A percentile compares a stretch with the other conserved stretches of the same genome.
Conservation (phyloP, 1,140 invertebrate species). For the Drosophila lacertosa region DNA sequence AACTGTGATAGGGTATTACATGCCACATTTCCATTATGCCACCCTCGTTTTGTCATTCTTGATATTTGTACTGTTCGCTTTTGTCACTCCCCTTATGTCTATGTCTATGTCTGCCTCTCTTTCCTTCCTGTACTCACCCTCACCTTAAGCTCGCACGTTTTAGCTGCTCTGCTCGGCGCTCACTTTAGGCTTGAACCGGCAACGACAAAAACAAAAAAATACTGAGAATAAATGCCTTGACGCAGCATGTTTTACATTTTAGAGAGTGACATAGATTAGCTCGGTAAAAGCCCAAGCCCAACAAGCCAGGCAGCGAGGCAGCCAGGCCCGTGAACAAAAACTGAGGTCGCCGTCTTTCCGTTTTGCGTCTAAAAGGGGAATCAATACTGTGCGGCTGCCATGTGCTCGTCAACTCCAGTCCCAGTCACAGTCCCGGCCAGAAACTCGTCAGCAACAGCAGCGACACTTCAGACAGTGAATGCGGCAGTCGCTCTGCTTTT, state of each 20-base stretch:
- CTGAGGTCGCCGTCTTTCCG: neutral
- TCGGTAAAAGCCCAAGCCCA: slow-evolving; percentile 1
- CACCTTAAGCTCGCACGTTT: slow-evolving; percentile 24
- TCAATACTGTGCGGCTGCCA: slow-evolving; percentile 8
- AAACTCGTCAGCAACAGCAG: neutral
- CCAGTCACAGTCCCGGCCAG: neutral
- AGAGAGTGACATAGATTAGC: slow-evolving; percentile 58
- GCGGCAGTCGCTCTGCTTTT: too few relatives aligned
- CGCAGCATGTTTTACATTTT: slow-evolving; percentile 68
- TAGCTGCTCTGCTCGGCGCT: slow-evolving; percentile 5
- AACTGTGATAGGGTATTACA: too few relatives aligned
- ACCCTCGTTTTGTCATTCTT: slow-evolving; percentile 44
- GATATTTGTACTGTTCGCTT: slow-evolving; percentile 50
- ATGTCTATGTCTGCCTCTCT: neutral
- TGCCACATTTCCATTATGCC: neutral
- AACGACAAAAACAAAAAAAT: slow-evolving; percentile 9
- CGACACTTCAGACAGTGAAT: too few relatives aligned
- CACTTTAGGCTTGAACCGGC: slow-evolving; percentile 43
- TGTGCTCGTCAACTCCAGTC: neutral
- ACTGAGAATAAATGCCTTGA: slow-evolving; percentile 59
- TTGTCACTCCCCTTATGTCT: slow-evolving; percentile 24
- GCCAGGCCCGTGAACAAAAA: neutral
- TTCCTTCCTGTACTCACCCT: neutral
- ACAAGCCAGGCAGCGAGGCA: too few relatives aligned
- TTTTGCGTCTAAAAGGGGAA: neutral